These are phyloP conservation scores for Melanostoma mellinum DNA, from an alignment of 2,888 invertebrate genomes.

Conservation along the genomic window DNA sequence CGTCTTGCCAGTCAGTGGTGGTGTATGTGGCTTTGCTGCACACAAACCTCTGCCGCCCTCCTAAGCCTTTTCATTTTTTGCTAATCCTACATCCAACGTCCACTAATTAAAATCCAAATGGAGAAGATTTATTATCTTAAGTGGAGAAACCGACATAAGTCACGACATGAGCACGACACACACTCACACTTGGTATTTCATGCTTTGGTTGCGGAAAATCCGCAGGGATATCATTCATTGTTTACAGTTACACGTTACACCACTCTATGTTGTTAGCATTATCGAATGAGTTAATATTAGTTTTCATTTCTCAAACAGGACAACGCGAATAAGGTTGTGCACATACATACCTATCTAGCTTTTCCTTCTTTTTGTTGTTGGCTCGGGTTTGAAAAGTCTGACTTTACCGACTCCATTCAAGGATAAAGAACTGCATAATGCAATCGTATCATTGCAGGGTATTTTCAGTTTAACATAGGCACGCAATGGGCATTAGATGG, in stretches of 20 bases:
- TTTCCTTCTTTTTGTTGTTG: not conserved
- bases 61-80: constrained; percentile 22
- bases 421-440: constrained; percentile 61
- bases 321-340: not conserved
- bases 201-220: constrained; percentile 50
- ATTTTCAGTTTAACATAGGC: constrained; percentile 58
- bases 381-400: constrained; percentile 26
- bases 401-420: constrained; percentile 42
- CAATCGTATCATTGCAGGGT: constrained; percentile 44
- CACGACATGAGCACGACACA: constrained; percentile 64
- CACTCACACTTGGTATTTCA: not conserved
- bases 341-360: not conserved
- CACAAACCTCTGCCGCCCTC: not conserved
- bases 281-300: constrained; percentile 71
- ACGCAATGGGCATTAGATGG: constrained; percentile 68
- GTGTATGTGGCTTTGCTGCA: constrained; percentile 23
- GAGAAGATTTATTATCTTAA: constrained; percentile 68
- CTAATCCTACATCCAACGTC: not conserved
- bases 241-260: constrained; percentile 63
- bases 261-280: constrained; percentile 68
- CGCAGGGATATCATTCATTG: constrained; percentile 67
- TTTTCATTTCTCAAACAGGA: constrained; percentile 66
- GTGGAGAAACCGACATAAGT: constrained; percentile 71
- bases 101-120: constrained; percentile 69
- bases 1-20: not conserved